A percentile compares a stretch with the other conserved stretches of the same genome.
Evolutionary conservation across 2,113 vertebrate genomes (phyloP).

Genomic region (Epinephelus moara): DNA sequence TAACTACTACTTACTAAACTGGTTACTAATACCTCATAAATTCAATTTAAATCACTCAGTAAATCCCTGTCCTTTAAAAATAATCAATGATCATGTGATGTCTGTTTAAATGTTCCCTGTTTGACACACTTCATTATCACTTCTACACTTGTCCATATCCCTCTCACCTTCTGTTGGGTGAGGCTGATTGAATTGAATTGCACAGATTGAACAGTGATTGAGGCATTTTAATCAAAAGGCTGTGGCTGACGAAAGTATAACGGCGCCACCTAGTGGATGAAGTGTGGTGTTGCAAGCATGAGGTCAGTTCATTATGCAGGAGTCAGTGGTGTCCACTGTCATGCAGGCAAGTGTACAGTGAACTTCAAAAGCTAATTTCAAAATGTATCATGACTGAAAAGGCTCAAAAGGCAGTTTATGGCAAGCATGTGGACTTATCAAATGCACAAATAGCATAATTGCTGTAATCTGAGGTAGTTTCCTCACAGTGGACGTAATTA

Average conservation of each 20-base stretch:
- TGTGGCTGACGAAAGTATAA: slow-evolving; percentile 4
- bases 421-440: neutral
- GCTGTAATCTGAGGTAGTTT: neutral
- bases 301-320: neutral
- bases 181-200: neutral
- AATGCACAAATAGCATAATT: neutral
- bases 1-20: too few species aligned
- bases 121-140: neutral
- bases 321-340: neutral
- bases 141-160: neutral
- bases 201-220: neutral
- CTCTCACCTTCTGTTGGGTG: neutral
- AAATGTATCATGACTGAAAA: neutral
- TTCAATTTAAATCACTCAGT: too few species aligned
- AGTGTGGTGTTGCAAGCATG: neutral
- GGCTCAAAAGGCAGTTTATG: neutral
- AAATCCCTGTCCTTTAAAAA: too few species aligned
- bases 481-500: too few species aligned
- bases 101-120: neutral
- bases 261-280: slow-evolving; percentile 55
- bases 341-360: neutral
- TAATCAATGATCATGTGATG: neutral
- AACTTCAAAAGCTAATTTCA: neutral
- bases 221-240: neutral
- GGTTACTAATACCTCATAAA: too few species aligned